Conservation (phyloP, 2,113 vertebrate genomes). For the Chelonoidis abingdonii region DNA sequence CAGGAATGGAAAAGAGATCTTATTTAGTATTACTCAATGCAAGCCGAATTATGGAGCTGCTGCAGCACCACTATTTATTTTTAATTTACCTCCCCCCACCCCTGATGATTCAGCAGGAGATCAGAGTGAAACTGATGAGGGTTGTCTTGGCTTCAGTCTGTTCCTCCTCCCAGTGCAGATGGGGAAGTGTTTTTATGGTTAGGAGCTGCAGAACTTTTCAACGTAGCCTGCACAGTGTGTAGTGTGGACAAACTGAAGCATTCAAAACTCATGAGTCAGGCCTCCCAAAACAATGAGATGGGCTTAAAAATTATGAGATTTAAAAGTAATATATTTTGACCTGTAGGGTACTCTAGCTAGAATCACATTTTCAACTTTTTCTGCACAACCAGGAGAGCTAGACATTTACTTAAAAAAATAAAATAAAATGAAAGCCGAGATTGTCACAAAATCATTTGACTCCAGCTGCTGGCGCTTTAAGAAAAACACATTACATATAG, state of each 20-base stretch:
- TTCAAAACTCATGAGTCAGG: neutral
- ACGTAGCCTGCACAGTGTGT: neutral
- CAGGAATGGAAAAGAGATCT: neutral
- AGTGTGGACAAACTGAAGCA: neutral
- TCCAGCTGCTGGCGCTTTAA: neutral
- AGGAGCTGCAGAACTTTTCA: neutral
- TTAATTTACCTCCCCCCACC: neutral
- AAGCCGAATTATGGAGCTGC: neutral
- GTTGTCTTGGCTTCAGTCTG: neutral
- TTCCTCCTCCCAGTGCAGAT: neutral
- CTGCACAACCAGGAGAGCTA: neutral
- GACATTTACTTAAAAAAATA: neutral
- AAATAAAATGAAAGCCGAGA: neutral
- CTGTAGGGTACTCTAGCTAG: neutral
- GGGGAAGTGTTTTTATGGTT: neutral
- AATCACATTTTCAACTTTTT: neutral
- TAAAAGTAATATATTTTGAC: neutral
- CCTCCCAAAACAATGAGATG: neutral
- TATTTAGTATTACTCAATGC: accelerated
- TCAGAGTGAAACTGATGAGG: neutral
- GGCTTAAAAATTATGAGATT: neutral
- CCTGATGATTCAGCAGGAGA: neutral
- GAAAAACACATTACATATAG: neutral
- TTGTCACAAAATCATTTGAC: neutral
- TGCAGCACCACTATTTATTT: neutral